Evolutionary conservation across 2,113 vertebrate genomes (phyloP), one percentile per base, ranked within the genome.

Genomic region (Microcebus griseorufus): DNA sequence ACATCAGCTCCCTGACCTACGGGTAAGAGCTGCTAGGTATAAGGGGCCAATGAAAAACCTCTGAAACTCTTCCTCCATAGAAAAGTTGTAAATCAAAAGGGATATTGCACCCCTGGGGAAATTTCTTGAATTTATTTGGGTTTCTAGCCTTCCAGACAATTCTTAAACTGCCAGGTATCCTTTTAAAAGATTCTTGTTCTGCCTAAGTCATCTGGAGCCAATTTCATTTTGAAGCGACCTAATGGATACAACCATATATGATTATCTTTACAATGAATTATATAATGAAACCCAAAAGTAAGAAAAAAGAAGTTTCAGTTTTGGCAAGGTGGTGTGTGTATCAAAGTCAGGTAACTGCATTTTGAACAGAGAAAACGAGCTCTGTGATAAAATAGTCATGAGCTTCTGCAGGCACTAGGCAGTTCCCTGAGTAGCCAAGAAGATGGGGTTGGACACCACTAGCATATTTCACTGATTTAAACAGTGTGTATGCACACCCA

Each of bases 381-480:
- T 79, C 62, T 55, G 3, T 29, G 34, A n/a, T 65, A 79, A 91
- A 48, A 42, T 7, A n/a, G 42, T 32, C 2, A 0, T 37, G 76
- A 42, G 75, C 75, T 86, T 87, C 87, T 37, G 23, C 12, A 78
- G 80, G 20, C 37, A 13, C 34, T 87, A 25, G 42, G 42, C 27
- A 84, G 65, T 60, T 96, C 22, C 39, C 53, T 4, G 6, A 42
- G n/a, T 42, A 34, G 42, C 39, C 34, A 20, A 48, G 45, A 72
- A 58, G 4, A 9, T 65, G n/a, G 45, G 10, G 13, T 34, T 82
- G 70, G 80, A 94, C 42, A 82, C 29, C 11, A 25, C 45, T 1
- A 39, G 18, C 64, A 34, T 58, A 34, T 39, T 72, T 85, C 72
- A 83, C 90, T 82, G 39, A 88, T 96, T 87, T 89, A 89, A 94